phyloP scores from a whole-genome alignment of 2,113 vertebrate genomes.

The Oryzias woworae region DNA sequence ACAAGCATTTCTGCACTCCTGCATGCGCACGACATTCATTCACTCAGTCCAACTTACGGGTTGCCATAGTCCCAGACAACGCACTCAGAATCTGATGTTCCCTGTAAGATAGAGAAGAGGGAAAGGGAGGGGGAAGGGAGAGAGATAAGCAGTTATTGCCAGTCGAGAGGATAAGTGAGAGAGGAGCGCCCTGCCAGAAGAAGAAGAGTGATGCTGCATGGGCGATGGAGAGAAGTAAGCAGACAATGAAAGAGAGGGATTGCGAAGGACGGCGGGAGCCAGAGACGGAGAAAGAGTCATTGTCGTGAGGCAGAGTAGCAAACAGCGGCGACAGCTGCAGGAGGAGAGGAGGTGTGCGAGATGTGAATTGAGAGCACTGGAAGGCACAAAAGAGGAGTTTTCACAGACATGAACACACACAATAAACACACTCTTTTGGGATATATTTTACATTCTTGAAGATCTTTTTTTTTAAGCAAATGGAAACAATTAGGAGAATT shows the following conservation, averaged over 20 bases:
- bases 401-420: constrained; percentile 40
- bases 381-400: constrained; percentile 35
- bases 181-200: constrained; percentile 55
- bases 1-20: constrained; percentile 5
- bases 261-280: constrained; percentile 40
- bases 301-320: constrained; percentile 37
- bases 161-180: constrained; percentile 50
- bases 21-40: constrained; percentile 27
- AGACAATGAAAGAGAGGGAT: constrained; percentile 71
- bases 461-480: constrained; percentile 3
- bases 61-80: constrained; percentile 94
- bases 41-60: constrained; percentile 83
- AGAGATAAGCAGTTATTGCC: constrained; percentile 58
- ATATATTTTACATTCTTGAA: constrained; percentile 9
- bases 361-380: constrained; percentile 21
- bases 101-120: constrained; percentile 74
- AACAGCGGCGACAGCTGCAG: constrained; percentile 42
- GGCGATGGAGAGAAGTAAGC: constrained; percentile 59
- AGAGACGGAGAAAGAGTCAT: constrained; percentile 50
- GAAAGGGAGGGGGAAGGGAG: background rate
- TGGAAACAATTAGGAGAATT: constrained; percentile 13
- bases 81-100: constrained; percentile 92
- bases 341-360: constrained; percentile 24
- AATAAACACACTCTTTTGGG: constrained; percentile 27
- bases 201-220: constrained; percentile 61